A percentile compares a stretch with the other conserved stretches of the same genome.
Evolutionary conservation across 2,113 vertebrate genomes (phyloP).

Genomic region (Gila orcuttii): DNA sequence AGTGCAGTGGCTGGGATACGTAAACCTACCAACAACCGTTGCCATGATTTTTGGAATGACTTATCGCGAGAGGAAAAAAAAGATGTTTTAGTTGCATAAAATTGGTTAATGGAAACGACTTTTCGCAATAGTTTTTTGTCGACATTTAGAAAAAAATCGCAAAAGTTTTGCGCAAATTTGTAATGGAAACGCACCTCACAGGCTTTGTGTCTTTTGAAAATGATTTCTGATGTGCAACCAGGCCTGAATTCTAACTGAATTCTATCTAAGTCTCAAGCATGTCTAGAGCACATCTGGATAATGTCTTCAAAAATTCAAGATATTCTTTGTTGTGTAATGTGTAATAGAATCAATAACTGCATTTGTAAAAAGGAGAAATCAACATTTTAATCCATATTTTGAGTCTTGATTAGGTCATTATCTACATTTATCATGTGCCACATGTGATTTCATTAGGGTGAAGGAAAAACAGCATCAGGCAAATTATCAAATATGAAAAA

Average conservation of each 20-base stretch:
- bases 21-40: no score
- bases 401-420: neutral
- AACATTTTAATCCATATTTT: neutral
- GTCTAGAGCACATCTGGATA: neutral
- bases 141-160: no score
- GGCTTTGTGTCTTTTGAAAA: neutral
- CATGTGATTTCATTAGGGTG: neutral
- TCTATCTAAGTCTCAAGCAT: neutral
- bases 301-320: neutral
- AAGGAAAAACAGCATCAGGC: neutral
- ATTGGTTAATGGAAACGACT: no score
- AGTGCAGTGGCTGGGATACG: neutral
- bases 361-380: neutral
- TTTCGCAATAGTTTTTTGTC: no score
- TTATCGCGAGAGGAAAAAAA: no score
- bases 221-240: neutral
- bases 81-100: no score
- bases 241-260: neutral
- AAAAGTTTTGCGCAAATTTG: no score
- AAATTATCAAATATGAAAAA: slow-evolving; percentile 9
- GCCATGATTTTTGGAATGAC: no score
- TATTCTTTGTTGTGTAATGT: neutral
- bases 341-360: neutral
- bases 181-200: neutral
- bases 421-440: neutral